Evolutionary conservation across 2,797 vertebrate species (phyloP), one percentile per base, ranked within the genome.

Genomic region (Tapera naevia): DNA sequence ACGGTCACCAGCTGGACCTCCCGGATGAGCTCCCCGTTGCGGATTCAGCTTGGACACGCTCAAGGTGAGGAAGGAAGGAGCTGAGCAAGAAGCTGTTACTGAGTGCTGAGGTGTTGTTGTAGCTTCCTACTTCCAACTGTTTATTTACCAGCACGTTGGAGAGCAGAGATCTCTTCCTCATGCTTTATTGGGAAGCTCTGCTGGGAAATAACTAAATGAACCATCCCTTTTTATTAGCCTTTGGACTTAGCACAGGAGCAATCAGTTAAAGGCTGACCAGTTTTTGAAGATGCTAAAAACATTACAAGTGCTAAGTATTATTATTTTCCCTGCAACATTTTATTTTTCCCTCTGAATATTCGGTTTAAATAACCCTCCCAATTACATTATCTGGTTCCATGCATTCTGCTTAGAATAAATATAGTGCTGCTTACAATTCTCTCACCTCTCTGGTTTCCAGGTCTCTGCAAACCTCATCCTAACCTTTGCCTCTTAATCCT

Each of bases 131-230:
- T 94, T 91, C 88, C 74, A 76, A 11, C 60, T 87, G 88, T 91
- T 97, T 96, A 71, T 95, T 96, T 96, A 86, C 80, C 80, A 85
- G 80, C 71, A 22, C 66, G 74, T 67, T 85, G 80, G 88, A 93
- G 39, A 95, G 86, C 62, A 85, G 79, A 3, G 3, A 54, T 88
- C 43, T 50, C 87, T 91, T 95, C 89, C 84, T 95, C 61, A 16
- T 88, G 82, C 89, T 89, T 92, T 96, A 93, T 53, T 92, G 88
- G 93, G 94, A 96, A 95, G 80, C 94, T 96, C 88, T 95, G 88
- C 96, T 97, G 92, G 96, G 92, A 96, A 94, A 93, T 88, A 95
- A 89, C 88, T 94, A 96, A 97, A 91, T 95, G 92, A 97, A 95
- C 94, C 95, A 1, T 96, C 91, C 60, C 83, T 87, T 95, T 96